Conservation (phyloP, 2,113 vertebrate genomes). For the Tyrannus savana region DNA sequence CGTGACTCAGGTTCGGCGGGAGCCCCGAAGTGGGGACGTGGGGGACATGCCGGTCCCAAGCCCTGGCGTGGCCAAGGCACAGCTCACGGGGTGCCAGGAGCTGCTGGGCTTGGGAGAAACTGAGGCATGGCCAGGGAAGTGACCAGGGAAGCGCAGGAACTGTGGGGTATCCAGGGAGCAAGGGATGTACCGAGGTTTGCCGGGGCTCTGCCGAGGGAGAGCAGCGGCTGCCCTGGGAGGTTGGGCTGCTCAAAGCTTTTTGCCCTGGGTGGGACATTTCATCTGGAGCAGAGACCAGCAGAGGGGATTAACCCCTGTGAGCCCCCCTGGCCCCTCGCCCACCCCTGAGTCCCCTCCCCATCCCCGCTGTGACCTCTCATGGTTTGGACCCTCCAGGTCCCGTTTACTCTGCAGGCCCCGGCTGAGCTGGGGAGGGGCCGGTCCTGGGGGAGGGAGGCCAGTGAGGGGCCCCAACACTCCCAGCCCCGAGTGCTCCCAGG, state of each 20-base stretch:
- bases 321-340: neutral
- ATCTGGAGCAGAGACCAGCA: neutral
- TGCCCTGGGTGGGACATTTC: neutral
- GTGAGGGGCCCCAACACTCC: neutral
- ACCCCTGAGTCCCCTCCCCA: too few species aligned
- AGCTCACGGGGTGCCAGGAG: accelerated
- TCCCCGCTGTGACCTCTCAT: accelerated
- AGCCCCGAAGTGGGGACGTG: neutral
- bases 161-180: accelerated
- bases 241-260: neutral
- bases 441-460: neutral
- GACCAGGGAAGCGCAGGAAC: accelerated
- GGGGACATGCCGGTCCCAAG: accelerated
- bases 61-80: accelerated
- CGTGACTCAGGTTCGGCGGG: neutral
- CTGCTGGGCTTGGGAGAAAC: neutral
- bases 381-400: neutral
- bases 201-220: neutral
- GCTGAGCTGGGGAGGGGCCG: neutral
- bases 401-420: neutral
- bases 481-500: neutral
- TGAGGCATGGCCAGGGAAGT: neutral
- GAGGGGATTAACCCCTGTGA: neutral
- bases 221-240: neutral
- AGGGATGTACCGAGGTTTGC: accelerated